These are phyloP conservation scores for Diaperis boleti DNA, from an alignment of 2,888 invertebrate species.

Conservation along the genomic window DNA sequence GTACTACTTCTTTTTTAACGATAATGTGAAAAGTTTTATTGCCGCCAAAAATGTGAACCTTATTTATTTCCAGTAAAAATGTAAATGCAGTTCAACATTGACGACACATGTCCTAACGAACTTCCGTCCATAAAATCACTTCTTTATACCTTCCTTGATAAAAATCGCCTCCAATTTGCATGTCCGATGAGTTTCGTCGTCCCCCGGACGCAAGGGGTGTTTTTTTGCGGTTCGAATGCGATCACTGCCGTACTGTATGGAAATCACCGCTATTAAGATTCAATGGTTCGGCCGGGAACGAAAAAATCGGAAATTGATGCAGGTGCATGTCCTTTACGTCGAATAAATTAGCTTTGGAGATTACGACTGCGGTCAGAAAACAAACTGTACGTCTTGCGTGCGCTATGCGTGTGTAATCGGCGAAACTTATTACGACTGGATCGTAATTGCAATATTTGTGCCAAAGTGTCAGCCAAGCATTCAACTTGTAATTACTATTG, in stretches of 20 bases:
- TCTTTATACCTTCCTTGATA: background rate
- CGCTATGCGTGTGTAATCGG: slow-evolving; percentile 27
- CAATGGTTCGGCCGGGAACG: no score
- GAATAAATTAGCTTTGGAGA: slow-evolving; percentile 26
- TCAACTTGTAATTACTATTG: slow-evolving; percentile 37
- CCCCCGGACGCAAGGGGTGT: no score
- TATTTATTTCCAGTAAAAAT: no score
- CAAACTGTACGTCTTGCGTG: slow-evolving; percentile 15
- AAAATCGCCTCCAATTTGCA: background rate
- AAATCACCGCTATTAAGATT: background rate
- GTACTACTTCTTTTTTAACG: no score
- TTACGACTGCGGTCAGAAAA: slow-evolving; percentile 14
- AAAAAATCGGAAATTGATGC: background rate
- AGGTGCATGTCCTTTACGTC: slow-evolving; percentile 17
- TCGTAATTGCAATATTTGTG: slow-evolving; percentile 36
- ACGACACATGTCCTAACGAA: background rate
- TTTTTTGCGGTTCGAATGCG: background rate
- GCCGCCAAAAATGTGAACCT: no score
- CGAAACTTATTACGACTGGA: slow-evolving; percentile 14
- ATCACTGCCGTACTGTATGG: background rate
- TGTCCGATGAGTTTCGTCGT: background rate
- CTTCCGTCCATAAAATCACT: background rate
- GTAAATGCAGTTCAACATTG: no score
- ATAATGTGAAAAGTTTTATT: no score
- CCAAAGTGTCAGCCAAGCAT: slow-evolving; percentile 34